Conservation (phyloP, 2,888 invertebrate genomes). For the Leistus spinibarbis region DNA sequence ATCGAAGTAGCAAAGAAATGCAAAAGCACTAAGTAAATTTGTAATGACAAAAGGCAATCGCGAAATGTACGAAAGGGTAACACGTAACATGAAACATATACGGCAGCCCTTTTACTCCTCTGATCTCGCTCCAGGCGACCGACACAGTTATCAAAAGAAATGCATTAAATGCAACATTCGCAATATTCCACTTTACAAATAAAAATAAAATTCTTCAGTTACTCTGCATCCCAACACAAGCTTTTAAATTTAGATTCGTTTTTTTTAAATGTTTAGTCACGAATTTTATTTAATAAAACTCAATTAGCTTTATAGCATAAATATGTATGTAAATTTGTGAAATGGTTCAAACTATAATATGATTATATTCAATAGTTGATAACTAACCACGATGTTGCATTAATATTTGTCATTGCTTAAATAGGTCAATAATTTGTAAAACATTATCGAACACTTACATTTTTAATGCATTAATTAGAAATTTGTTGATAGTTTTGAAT, state of each 20-base stretch:
- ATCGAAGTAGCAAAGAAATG: too few species aligned
- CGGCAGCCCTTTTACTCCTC: not conserved
- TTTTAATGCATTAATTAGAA: too few species aligned
- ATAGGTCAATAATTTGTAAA: too few species aligned
- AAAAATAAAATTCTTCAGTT: slow-evolving; percentile 23
- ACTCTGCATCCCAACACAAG: not conserved
- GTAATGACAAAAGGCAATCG: slow-evolving; percentile 5
- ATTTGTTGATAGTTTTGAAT: too few species aligned
- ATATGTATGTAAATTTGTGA: not conserved
- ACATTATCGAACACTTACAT: too few species aligned
- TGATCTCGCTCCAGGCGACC: slow-evolving; percentile 13
- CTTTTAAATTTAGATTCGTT: not conserved
- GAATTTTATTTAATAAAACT: not conserved
- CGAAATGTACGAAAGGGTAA: not conserved
- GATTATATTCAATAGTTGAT: not conserved
- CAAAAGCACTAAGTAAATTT: too few species aligned
- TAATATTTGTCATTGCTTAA: too few species aligned
- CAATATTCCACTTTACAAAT: slow-evolving; percentile 16
- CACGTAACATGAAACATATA: not conserved
- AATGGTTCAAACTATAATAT: not conserved
- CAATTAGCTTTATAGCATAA: not conserved
- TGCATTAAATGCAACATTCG: slow-evolving; percentile 17
- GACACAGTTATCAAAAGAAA: slow-evolving; percentile 31
- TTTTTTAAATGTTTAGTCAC: not conserved
- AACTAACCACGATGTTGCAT: too few species aligned